phyloP scores from a whole-genome alignment of 2,888 invertebrate genomes.

The Dryomyza anilis region DNA sequence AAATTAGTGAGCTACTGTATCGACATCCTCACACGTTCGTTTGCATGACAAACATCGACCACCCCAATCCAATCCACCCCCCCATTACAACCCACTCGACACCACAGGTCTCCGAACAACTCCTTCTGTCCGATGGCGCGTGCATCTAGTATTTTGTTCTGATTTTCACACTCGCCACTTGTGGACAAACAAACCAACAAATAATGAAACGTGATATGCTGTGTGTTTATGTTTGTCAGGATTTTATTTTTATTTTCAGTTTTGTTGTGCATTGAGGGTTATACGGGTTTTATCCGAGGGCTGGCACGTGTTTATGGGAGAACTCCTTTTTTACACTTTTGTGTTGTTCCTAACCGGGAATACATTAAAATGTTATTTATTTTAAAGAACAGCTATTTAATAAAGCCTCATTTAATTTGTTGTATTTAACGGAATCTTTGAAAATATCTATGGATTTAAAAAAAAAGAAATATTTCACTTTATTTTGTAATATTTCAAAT shows the following conservation, averaged over 20 bases:
- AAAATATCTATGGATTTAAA: no score
- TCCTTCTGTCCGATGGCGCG: neutral
- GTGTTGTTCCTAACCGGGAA: neutral
- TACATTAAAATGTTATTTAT: neutral
- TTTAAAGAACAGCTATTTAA: neutral
- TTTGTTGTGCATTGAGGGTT: no score
- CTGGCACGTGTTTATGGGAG: neutral
- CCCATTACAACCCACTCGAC: no score
- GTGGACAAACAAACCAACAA: slow-evolving; percentile 5
- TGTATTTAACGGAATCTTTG: no score
- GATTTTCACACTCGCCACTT: slow-evolving; percentile 14
- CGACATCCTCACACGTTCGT: slow-evolving; percentile 1
- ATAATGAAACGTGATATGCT: slow-evolving; percentile 2
- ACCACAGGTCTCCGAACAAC: neutral
- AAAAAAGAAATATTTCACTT: no score
- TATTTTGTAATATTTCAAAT: no score
- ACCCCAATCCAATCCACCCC: no score
- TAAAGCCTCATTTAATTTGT: neutral
- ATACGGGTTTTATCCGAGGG: no score
- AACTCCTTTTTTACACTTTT: neutral
- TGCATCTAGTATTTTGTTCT: neutral
- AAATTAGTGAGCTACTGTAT: slow-evolving; percentile 7
- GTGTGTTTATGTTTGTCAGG: no score
- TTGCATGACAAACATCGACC: neutral
- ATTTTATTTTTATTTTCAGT: no score